Conservation (phyloP, 53 echinoderm and acorn worm species). For the Echinometra lucunter region DNA sequence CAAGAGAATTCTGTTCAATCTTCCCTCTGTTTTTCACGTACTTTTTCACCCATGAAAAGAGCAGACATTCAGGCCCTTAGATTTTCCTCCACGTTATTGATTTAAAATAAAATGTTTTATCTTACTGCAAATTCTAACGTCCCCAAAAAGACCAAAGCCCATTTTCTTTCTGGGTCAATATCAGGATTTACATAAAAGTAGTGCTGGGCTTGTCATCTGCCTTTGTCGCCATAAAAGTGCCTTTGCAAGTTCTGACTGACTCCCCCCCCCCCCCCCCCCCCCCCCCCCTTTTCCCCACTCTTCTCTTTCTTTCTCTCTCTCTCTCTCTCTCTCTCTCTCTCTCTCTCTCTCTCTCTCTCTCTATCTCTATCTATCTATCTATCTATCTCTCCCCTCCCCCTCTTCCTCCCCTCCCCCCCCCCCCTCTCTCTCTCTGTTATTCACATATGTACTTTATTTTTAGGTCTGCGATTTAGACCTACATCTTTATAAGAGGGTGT, state of each 20-base stretch:
- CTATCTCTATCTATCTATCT: too few relatives aligned
- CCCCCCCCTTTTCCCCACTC: too few relatives aligned
- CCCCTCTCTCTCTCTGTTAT: not conserved
- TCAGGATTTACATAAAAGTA: not conserved
- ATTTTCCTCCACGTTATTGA: not conserved
- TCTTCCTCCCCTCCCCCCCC: not conserved
- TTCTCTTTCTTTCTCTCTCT: too few relatives aligned
- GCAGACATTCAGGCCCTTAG: not conserved
- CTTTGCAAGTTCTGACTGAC: not conserved
- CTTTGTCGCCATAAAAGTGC: not conserved
- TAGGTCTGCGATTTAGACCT: too few relatives aligned
- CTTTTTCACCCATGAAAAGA: not conserved
- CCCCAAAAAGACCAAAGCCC: not conserved
- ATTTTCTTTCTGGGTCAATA: not conserved
- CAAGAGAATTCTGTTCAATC: not conserved
- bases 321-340: too few relatives aligned
- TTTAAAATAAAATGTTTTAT: slow-evolving; percentile 8
- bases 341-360: too few relatives aligned
- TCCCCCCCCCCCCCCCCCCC: not conserved
- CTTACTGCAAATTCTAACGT: not conserved
- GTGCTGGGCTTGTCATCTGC: not conserved
- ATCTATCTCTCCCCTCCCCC: too few relatives aligned
- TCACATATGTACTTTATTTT: too few relatives aligned
- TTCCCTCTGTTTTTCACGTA: not conserved
- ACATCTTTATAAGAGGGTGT: not conserved